Percentiles rank a stretch among this genome's conserved stretches.
Evolutionary conservation across 2,113 vertebrate genomes (phyloP).

Genomic region (Caloenas nicobarica): DNA sequence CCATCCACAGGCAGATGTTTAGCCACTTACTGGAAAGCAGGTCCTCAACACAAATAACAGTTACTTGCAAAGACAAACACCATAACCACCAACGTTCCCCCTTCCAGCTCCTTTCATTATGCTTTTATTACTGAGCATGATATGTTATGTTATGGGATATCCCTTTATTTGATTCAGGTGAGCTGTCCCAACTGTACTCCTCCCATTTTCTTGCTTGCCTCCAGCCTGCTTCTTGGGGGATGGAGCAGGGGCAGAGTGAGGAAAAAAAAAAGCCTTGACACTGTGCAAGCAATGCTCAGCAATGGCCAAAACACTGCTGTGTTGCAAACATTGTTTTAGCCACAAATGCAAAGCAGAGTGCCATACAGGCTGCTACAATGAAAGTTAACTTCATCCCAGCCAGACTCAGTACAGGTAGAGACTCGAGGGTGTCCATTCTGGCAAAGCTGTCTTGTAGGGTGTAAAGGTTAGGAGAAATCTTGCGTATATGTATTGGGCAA

Average conservation of each 20-base stretch:
- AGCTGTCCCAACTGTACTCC: not conserved
- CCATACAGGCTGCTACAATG: not conserved
- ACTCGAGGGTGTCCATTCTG: not conserved
- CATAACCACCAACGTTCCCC: not conserved
- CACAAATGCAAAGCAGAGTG: not conserved
- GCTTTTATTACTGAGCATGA: not conserved
- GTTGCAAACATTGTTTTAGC: not conserved
- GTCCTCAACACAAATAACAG: not conserved
- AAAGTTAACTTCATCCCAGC: not conserved
- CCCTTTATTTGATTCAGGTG: not conserved
- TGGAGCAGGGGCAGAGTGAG: not conserved
- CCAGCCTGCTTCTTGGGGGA: accelerated
- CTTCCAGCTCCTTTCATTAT: not conserved
- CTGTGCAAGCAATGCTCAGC: not conserved
- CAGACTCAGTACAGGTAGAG: not conserved
- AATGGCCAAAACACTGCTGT: not conserved
- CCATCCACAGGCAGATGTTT: not conserved
- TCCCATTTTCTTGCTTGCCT: not conserved
- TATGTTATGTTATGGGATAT: not conserved
- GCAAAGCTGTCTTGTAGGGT: not conserved
- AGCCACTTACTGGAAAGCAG: not conserved
- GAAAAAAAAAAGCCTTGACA: not conserved
- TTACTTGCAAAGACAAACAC: not conserved
- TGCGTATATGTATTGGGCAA: not conserved
- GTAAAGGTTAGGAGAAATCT: not conserved